Conservation (phyloP, 2,797 vertebrate species). For the Ctenopoma kingsleyae region DNA sequence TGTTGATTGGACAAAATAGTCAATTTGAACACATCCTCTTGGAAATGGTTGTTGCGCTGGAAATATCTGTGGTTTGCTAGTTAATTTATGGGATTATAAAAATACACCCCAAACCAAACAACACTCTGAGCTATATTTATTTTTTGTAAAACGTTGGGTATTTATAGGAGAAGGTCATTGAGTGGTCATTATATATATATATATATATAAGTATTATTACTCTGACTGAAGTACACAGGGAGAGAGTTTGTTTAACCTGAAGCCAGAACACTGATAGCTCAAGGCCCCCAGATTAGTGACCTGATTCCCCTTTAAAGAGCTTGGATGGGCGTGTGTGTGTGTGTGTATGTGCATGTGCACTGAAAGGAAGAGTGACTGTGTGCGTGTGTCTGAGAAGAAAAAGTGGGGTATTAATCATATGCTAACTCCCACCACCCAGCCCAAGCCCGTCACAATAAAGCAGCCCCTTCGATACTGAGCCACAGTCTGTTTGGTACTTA, state of each 20-base stretch:
- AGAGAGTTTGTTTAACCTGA: constrained; percentile 54
- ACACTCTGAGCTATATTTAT: constrained; percentile 24
- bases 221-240: constrained; percentile 25
- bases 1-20: neutral
- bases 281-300: constrained; percentile 80
- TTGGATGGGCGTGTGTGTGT: constrained; percentile 46
- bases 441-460: constrained; percentile 39
- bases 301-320: constrained; percentile 77
- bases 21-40: neutral
- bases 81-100: constrained; percentile 28
- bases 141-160: constrained; percentile 2
- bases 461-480: constrained; percentile 66
- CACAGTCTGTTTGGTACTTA: constrained; percentile 69
- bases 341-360: constrained; percentile 14
- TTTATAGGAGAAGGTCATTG: constrained; percentile 23
- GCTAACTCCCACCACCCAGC: constrained; percentile 40
- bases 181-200: constrained; percentile 22
- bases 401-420: constrained; percentile 75
- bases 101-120: constrained; percentile 9
- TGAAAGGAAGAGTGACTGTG: constrained; percentile 28
- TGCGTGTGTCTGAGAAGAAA: constrained; percentile 51
- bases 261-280: constrained; percentile 68
- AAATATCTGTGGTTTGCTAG: constrained; percentile 5
- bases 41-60: neutral
- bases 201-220: constrained; percentile 41